Base-by-base conservation (phyloP, 2,888 invertebrate genomes). In the Oscheius sp. region DNA sequence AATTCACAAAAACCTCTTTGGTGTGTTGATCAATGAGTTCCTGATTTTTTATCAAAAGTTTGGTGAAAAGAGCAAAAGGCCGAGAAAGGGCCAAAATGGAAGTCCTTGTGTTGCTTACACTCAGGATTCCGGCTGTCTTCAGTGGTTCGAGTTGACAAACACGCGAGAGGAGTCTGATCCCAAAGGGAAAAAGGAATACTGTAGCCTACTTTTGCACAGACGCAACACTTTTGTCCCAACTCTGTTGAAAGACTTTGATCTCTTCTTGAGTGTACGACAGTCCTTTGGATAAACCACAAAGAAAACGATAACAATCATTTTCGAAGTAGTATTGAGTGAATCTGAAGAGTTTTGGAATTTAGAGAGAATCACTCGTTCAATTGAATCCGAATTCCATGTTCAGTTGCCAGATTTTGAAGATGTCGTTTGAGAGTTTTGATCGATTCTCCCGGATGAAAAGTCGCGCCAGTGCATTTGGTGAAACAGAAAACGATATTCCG, bases 401-500 rank as follows among this genome's bases (percentile, higher is more conserved):
- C 3, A 17, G 34, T 17, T 27, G 52, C 12, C 34, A 71, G 20
- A 23, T 29, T 17, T 12, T 39, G 20, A 52, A 71, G 45, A 23
- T 63, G 46, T 6, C 45, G 31, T 34, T 53, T 12, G n/a, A 71
- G 29, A 23, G 58, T 55, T 5, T 23, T n/a, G 39, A 65, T 37
- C 12, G 64, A 53, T 12, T 68, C 61, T 15, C 72, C 76, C 15
- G 75, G 58, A 2, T 23, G 39, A 46, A 69, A 76, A 33, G 31
- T n/a, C 23, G 67, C 50, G 6, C 20, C 6, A 52, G 52, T 27
- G 6, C 74, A 27, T 39, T 82, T 77, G 50, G 82, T 83, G 70
- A 83, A 82, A 27, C 71, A 65, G 55, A 82, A 82, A 8, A 79
- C 46, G 27, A 82, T 80, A 63, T 83, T 82, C 34, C 71, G 50